Conservation (phyloP, 2,888 invertebrate genomes). For the Drosophila formosana region DNA sequence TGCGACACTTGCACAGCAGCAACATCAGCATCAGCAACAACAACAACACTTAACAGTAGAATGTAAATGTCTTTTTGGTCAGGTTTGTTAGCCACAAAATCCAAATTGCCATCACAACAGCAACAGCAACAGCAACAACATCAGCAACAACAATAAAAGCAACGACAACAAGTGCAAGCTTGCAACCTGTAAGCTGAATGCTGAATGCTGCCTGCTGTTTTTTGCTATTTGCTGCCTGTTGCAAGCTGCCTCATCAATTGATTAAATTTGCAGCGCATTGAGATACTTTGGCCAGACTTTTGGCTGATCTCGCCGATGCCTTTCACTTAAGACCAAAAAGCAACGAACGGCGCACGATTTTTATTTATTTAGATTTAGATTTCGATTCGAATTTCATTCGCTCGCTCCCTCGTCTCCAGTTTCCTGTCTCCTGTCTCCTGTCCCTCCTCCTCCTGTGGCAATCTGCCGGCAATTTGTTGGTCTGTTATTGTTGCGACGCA, state of each 20-base stretch:
- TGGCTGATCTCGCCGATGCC: conserved; percentile 74
- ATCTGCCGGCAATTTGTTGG: conserved; percentile 56
- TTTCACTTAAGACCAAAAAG: conserved; percentile 70
- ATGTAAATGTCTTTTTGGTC: conserved; percentile 80
- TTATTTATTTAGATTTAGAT: conserved; percentile 80
- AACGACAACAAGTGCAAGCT: conserved; percentile 59
- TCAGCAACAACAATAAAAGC: conserved; percentile 53
- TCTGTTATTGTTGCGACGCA: conserved; percentile 40
- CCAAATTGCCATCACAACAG: conserved; percentile 75
- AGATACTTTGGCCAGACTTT: conserved; percentile 62
- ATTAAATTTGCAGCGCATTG: conserved; percentile 76
- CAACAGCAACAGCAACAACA: conserved; percentile 43
- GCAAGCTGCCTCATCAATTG: conserved; percentile 77
- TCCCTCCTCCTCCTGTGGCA: conserved; percentile 10
- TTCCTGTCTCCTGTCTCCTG: not conserved
- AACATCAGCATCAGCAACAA: conserved; percentile 37
- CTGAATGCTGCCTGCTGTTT: conserved; percentile 37
- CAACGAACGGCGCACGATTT: conserved; percentile 76
- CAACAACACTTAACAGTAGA: conserved; percentile 68
- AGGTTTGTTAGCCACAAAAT: conserved; percentile 75
- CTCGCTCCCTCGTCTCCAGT: not conserved
- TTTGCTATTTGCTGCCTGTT: conserved; percentile 41
- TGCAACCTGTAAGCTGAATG: conserved; percentile 41
- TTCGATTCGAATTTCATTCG: conserved; percentile 61
- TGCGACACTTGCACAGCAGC: conserved; percentile 65